phyloP scores from a whole-genome alignment of 2,888 invertebrate species.

The Seira musarum region DNA sequence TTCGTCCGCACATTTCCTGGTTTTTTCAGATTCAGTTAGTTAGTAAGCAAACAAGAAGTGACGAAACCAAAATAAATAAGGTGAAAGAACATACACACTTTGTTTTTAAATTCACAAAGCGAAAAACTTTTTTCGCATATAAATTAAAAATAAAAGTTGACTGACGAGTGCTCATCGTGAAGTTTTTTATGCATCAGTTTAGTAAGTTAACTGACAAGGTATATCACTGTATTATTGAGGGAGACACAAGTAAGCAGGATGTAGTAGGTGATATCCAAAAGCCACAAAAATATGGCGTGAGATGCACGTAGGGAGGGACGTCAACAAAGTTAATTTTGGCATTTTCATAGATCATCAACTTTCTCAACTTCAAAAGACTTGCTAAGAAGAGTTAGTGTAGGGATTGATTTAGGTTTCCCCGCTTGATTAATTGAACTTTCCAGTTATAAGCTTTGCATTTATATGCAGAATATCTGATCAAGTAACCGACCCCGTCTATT shows the following conservation, averaged over 20 bases:
- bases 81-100: background rate
- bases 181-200: background rate
- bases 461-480: background rate
- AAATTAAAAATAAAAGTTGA: background rate
- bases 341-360: background rate
- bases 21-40: no score
- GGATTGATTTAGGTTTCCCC: background rate
- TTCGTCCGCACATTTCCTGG: background rate
- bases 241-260: background rate
- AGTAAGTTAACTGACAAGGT: background rate
- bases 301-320: background rate
- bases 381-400: background rate
- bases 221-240: background rate
- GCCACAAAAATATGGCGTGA: background rate
- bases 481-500: no score
- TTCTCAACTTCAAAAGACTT: background rate
- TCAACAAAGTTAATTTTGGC: background rate
- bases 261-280: background rate
- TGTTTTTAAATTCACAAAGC: background rate
- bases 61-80: background rate
- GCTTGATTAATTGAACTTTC: background rate
- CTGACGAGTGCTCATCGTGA: background rate
- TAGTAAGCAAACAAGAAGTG: no score
- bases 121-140: background rate
- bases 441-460: background rate